Percentiles rank a stretch among this genome's conserved stretches.
Evolutionary conservation across 92 coral and sea anemone genomes (phyloP).

Genomic region (Parazoanthus atlanticus): DNA sequence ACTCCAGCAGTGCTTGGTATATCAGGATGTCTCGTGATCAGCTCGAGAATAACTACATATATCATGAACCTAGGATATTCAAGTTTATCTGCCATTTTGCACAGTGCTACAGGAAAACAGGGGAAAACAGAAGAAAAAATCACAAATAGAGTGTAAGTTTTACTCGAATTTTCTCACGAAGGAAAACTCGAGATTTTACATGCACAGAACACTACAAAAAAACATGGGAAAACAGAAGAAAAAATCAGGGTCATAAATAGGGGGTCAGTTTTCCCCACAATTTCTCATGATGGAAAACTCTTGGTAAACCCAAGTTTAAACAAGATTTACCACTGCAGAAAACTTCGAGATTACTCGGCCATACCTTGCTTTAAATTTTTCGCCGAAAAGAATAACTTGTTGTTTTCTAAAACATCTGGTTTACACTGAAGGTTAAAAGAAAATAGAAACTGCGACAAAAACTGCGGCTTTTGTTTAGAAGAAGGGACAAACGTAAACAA

Average conservation of each 20-base stretch:
- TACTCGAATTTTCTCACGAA: slow-evolving; percentile 24
- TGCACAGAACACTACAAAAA: slow-evolving; percentile 6
- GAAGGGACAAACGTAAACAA: slow-evolving; percentile 24
- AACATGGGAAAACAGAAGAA: slow-evolving; percentile 17
- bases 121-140: too few relatives aligned
- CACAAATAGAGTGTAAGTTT: too few relatives aligned
- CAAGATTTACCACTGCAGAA: neutral
- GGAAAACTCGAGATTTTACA: slow-evolving; percentile 18
- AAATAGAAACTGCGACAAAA: too few relatives aligned
- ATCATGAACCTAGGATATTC: too few relatives aligned
- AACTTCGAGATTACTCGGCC: slow-evolving; percentile 14
- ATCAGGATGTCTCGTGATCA: too few relatives aligned
- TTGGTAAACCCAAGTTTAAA: slow-evolving; percentile 17
- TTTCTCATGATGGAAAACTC: slow-evolving; percentile 25
- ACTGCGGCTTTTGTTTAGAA: slow-evolving; percentile 27
- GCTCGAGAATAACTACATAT: too few relatives aligned
- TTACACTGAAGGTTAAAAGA: slow-evolving; percentile 12
- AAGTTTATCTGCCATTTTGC: too few relatives aligned
- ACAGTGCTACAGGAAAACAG: too few relatives aligned
- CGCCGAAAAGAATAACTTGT: slow-evolving; percentile 4
- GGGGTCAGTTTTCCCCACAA: slow-evolving; percentile 15
- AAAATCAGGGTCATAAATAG: slow-evolving; percentile 17
- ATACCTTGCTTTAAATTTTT: slow-evolving; percentile 5
- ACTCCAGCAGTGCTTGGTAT: too few relatives aligned
- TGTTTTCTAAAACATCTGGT: slow-evolving; percentile 7